Evolutionary conservation across 1,140 invertebrate species (phyloP).

Genomic region (Solenopsis invicta): DNA sequence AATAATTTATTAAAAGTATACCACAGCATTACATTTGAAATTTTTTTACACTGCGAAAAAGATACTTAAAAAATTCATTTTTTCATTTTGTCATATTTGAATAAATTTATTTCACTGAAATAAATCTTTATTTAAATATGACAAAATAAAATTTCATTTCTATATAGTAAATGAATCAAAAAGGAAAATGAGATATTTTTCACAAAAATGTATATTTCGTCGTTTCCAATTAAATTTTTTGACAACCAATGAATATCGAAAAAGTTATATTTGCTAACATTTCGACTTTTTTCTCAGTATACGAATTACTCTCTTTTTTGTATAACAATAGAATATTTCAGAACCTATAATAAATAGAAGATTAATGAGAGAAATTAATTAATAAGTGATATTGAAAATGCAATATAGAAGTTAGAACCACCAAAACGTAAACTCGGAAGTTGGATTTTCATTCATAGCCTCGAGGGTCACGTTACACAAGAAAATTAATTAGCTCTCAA

Average conservation of each 20-base stretch:
- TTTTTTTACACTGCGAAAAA: not conserved
- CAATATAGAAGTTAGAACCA: not conserved
- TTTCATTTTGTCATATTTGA: too few species aligned
- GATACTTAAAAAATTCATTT: too few species aligned
- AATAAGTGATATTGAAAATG: not conserved
- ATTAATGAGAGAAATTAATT: constrained; percentile 4
- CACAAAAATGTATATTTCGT: too few species aligned
- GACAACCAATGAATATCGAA: too few species aligned
- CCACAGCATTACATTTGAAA: not conserved
- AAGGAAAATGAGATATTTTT: too few species aligned
- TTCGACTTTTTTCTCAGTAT: too few species aligned
- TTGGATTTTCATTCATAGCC: not conserved
- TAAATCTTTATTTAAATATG: too few species aligned
- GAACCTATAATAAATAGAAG: not conserved
- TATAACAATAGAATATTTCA: not conserved
- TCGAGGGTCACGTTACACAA: not conserved
- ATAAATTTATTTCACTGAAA: too few species aligned
- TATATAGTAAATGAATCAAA: too few species aligned
- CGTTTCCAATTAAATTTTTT: too few species aligned
- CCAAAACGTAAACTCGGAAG: not conserved
- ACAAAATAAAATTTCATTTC: too few species aligned
- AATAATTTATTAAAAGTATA: not conserved
- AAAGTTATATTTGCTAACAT: too few species aligned
- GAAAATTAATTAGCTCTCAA: constrained; percentile 10
- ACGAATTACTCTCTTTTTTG: not conserved